Percentiles rank a stretch among this genome's conserved stretches.
phyloP scores from a whole-genome alignment of 2,888 invertebrate species.

The Parthenolecanium corni region DNA sequence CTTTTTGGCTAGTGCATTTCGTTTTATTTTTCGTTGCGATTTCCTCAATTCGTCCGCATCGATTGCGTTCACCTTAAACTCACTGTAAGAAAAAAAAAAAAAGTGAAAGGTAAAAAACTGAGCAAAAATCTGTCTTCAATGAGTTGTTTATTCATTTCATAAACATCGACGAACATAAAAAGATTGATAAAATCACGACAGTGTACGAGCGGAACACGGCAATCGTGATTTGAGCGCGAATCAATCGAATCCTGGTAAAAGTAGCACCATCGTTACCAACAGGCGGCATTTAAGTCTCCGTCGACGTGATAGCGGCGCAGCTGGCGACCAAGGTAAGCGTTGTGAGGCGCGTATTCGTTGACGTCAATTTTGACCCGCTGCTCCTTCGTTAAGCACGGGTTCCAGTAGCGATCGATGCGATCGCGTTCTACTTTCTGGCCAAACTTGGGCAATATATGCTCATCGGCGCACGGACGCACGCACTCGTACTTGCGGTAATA shows the following conservation, averaged over 20 bases:
- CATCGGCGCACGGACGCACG: conserved; percentile 11
- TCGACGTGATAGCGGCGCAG: conserved; percentile 9
- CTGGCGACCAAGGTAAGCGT: background rate
- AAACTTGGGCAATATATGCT: background rate
- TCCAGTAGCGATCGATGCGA: conserved; percentile 18
- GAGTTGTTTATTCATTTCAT: background rate
- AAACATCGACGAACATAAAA: too few relatives aligned
- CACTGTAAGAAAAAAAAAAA: conserved; percentile 39
- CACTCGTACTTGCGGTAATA: conserved; percentile 17
- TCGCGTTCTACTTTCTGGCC: conserved; percentile 6
- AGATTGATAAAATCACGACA: too few relatives aligned
- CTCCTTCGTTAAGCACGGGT: background rate
- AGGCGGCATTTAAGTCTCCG: background rate
- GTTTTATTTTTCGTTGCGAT: conserved; percentile 55
- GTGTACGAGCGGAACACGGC: too few relatives aligned
- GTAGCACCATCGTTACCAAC: background rate
- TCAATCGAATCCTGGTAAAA: too few relatives aligned
- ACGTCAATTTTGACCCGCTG: conserved; percentile 2
- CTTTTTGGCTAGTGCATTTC: conserved; percentile 37
- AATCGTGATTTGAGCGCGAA: too few relatives aligned
- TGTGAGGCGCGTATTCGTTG: conserved; percentile 11
- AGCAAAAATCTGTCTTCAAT: background rate
- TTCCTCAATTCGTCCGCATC: conserved; percentile 71
- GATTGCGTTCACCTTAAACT: conserved; percentile 79
- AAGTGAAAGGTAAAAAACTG: background rate